phyloP scores from a whole-genome alignment of 2,888 invertebrate species.

The Acanthosoma haemorrhoidale region DNA sequence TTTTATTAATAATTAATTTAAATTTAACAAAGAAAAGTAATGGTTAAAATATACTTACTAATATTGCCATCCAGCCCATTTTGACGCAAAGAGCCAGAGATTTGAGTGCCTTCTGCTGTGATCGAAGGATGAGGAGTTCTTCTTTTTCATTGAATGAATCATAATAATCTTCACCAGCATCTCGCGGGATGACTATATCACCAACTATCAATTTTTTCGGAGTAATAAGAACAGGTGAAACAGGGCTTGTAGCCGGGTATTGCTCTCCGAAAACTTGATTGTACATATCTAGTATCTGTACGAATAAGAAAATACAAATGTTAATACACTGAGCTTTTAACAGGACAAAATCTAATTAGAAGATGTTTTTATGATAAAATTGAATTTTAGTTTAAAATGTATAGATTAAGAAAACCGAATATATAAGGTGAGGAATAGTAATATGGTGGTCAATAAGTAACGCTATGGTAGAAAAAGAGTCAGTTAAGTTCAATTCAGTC shows the following conservation, averaged over 20 bases:
- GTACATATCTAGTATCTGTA: slow-evolving; percentile 47
- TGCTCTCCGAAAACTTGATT: slow-evolving; percentile 48
- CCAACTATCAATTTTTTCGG: slow-evolving; percentile 58
- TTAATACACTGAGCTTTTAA: not conserved
- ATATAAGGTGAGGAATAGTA: too few species aligned
- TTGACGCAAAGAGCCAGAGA: slow-evolving; percentile 79
- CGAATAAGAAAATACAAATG: slow-evolving; percentile 27
- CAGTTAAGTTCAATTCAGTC: too few species aligned
- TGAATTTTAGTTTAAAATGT: too few species aligned
- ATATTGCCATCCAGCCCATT: slow-evolving; percentile 87
- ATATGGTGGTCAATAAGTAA: too few species aligned
- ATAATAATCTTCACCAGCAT: slow-evolving; percentile 20
- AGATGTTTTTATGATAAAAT: too few species aligned
- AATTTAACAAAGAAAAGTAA: too few species aligned
- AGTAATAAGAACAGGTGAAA: slow-evolving; percentile 57
- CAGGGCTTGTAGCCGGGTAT: slow-evolving; percentile 52
- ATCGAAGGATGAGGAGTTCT: slow-evolving; percentile 50
- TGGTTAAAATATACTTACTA: slow-evolving; percentile 57
- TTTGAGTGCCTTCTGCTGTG: slow-evolving; percentile 64
- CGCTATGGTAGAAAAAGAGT: too few species aligned
- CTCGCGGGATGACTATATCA: slow-evolving; percentile 54
- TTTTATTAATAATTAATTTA: not conserved
- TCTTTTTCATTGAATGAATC: slow-evolving; percentile 43
- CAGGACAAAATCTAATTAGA: too few species aligned
- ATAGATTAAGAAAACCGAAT: not conserved